Base-by-base conservation (phyloP, 2,888 invertebrate genomes). In the Disparrhopalites patrizii region DNA sequence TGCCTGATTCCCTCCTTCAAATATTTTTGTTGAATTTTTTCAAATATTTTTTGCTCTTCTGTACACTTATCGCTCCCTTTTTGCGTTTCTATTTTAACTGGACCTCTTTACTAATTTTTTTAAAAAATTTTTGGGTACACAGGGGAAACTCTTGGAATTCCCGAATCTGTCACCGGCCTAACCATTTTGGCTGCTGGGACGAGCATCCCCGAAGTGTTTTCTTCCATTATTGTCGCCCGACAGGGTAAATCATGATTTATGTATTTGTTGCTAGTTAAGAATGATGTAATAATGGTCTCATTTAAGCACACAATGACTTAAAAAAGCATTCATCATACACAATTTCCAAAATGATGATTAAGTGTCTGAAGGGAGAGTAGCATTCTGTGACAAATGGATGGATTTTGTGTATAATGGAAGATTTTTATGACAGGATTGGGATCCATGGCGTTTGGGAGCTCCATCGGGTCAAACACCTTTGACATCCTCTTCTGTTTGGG, bases 91-190 rank as follows among this genome's bases (percentile, higher is more conserved):
- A 36, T 10, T 13, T 36, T 36, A 13, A 15, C 38, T 13, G 10
- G 10, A 36, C 15, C 10, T 36, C 15, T 36, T 13, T 38, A 38
- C 15, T 38, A 38, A 38, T 15, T 15, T 38, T 38, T 67, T 55
- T 15, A 57, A 30, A 57, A n/a, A 60, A 61, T 15, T n/a, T n/a
- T n/a, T n/a, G 23, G 38, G 47, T 67, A 84, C 81, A 73, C 79
- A 89, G 93, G 93, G 66, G 91, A 91, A 76, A 93, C 94, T 1
- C 79, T 94, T 61, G 88, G 88, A 80, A 93, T 94, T 77, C 93
- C 94, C 0, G 94, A 94, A 79, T 91, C 92, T 0, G 93, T 95
- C 1, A 93, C 93, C 90, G 94, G 94, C 2, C 89, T 95, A 36
- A 94, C 94, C 15, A 93, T 95, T 78, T 82, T 94, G 66, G 94